Conservation (phyloP, 2,113 vertebrate species). For the Lathamus discolor region DNA sequence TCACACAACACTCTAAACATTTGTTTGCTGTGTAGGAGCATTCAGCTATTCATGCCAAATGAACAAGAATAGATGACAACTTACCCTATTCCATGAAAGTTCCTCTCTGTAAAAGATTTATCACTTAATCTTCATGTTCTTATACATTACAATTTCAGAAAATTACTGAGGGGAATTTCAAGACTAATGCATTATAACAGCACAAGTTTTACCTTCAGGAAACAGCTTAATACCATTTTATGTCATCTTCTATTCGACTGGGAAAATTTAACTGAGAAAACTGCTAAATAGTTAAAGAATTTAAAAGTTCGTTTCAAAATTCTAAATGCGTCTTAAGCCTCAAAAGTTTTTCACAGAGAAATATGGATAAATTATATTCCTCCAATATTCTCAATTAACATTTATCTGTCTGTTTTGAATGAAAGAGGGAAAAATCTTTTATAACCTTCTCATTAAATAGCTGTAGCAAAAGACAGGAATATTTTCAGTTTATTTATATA, state of each 20-base stretch:
- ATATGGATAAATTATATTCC: background rate
- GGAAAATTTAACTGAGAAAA: background rate
- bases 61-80: background rate
- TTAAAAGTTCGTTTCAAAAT: background rate
- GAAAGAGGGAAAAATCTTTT: background rate
- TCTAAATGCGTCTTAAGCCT: background rate
- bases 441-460: background rate
- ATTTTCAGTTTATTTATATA: too few relatives aligned
- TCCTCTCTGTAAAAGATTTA: background rate
- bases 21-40: constrained; percentile 7
- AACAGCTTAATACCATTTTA: background rate
- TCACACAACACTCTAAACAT: background rate
- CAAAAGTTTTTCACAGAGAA: background rate
- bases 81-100: background rate
- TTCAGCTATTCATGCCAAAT: background rate
- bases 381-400: background rate
- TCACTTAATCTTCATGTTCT: background rate
- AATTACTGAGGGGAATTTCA: constrained; percentile 6
- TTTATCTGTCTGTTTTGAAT: background rate
- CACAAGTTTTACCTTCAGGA: constrained; percentile 8
- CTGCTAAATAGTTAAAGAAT: background rate
- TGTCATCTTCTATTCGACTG: background rate
- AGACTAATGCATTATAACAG: background rate
- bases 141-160: background rate
- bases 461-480: background rate